Evolutionary conservation across 2,888 invertebrate species (phyloP), one percentile per base, ranked within the genome.

Genomic region (Lampropteryx suffumata): DNA sequence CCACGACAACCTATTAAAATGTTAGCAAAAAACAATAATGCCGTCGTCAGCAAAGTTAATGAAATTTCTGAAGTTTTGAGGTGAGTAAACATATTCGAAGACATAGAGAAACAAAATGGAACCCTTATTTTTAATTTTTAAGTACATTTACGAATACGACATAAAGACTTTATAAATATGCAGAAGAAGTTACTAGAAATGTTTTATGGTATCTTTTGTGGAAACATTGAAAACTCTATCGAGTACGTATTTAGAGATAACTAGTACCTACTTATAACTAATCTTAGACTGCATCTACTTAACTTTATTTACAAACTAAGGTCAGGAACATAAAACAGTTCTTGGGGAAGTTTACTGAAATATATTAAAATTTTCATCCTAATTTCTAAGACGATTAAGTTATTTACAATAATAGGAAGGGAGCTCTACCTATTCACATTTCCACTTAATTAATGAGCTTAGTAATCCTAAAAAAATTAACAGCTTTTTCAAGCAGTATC

Each of bases 291-390:
- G 70, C 71, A 72, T 76, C 71, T 69, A 71, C 61, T 62, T 60
- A 69, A 53, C 71, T 73, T 82, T 87, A 88, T 88, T 80, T 87
- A 89, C 85, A 88, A 73, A 81, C 85, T 87, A 88, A 83, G 66
- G 73, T 77, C 84, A 89, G 87, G 90, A 90, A 90, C 90, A 88
- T 84, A 89, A 87, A 84, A 85, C 84, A 87, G 87, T 86, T 82
- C 82, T 76, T 87, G 82, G 74, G 79, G 80, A 84, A 82, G 80
- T 78, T 73, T 79, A 76, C 67, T 80, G 81, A 84, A 78, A 87
- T 88, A 89, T 89, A 88, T 88, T 89, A 90, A 82, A 82, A 73
- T 82, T 82, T 84, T 80, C 71, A 79, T 72, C 37, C 34, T 52
- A 39, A 73, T 70, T 7, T 74, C 75, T 79, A 81, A 69, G 36